Conservation (phyloP, 2,797 vertebrate genomes). For the Cuculus canorus region DNA sequence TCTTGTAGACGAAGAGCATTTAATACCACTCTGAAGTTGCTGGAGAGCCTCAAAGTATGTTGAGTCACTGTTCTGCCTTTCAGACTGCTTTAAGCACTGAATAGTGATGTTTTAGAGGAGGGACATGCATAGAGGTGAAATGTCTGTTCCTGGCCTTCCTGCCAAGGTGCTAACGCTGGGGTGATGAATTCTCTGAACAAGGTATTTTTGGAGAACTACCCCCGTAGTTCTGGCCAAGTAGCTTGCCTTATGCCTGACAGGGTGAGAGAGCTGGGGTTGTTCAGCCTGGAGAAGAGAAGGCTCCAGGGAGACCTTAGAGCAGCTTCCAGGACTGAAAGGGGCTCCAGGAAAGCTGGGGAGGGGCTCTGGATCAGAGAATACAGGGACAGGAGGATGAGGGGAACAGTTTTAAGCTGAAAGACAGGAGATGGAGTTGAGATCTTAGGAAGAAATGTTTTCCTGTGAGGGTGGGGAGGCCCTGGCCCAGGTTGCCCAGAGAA, state of each 20-base stretch:
- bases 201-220: background rate
- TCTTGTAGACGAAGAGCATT: conserved; percentile 20
- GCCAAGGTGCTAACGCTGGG: background rate
- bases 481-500: no score
- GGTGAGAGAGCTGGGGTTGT: no score
- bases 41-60: background rate
- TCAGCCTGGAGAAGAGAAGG: no score
- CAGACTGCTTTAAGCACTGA: background rate
- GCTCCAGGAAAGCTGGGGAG: no score
- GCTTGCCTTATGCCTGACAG: background rate
- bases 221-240: background rate
- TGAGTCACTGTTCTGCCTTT: conserved; percentile 22
- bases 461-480: no score
- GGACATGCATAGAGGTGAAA: background rate
- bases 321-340: no score
- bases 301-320: no score
- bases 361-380: no score
- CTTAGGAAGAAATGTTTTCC: no score
- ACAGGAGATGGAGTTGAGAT: no score
- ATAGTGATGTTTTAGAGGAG: background rate
- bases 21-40: conserved; percentile 4
- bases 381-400: no score
- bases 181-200: background rate
- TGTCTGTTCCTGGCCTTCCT: background rate
- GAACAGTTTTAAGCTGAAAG: no score